phyloP scores from a whole-genome alignment of 2,888 invertebrate species.

The Macaria liturata region DNA sequence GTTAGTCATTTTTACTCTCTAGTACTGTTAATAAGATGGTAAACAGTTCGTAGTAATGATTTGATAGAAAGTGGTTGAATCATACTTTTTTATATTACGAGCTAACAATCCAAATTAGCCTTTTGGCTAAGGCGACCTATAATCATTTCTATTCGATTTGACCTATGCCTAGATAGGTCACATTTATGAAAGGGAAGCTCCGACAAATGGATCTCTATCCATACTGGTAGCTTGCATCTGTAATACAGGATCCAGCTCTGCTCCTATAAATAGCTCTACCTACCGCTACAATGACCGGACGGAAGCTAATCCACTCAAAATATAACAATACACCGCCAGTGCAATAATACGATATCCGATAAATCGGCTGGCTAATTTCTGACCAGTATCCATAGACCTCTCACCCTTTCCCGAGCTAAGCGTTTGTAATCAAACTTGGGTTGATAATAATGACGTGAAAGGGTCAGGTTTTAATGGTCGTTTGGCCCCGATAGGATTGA shows the following conservation, averaged over 20 bases:
- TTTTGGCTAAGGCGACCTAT: too few species aligned
- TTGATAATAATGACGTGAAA: slow-evolving; percentile 41
- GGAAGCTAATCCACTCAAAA: slow-evolving; percentile 24
- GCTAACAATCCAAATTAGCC: too few species aligned
- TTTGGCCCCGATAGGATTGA: slow-evolving; percentile 71
- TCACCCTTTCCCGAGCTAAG: slow-evolving; percentile 33
- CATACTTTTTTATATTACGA: too few species aligned
- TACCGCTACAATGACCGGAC: neutral
- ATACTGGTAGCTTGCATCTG: too few species aligned
- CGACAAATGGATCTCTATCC: too few species aligned
- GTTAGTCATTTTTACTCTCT: slow-evolving; percentile 40
- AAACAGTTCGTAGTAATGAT: slow-evolving; percentile 19
- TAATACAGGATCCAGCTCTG: too few species aligned
- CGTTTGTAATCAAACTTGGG: slow-evolving; percentile 33
- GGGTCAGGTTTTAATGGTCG: slow-evolving; percentile 46
- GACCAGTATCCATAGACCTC: slow-evolving; percentile 38
- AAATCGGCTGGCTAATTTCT: slow-evolving; percentile 42
- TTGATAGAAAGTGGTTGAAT: slow-evolving; percentile 10
- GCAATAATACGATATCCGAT: slow-evolving; percentile 48
- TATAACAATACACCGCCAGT: slow-evolving; percentile 43
- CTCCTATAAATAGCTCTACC: neutral
- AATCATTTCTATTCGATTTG: too few species aligned
- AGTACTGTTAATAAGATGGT: slow-evolving; percentile 26
- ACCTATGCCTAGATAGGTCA: too few species aligned
- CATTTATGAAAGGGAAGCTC: too few species aligned